These are phyloP conservation scores for Bemisia tabaci DNA, from an alignment of 1,140 invertebrate species.

Conservation along the genomic window DNA sequence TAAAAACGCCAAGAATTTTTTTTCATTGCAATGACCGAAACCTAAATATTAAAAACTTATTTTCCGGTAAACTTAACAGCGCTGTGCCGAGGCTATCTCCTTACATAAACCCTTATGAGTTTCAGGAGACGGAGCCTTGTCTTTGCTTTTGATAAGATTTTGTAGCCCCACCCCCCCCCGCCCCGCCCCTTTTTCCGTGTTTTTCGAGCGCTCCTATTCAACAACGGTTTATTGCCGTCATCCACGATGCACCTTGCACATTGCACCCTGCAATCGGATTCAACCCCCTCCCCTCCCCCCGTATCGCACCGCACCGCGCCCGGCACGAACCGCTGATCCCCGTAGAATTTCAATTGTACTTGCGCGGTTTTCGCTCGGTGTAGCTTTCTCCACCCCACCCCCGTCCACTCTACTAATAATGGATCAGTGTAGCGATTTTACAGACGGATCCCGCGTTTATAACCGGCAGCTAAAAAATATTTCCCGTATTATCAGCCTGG, in stretches of 20 bases:
- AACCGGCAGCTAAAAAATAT: background rate
- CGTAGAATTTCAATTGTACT: too few relatives aligned
- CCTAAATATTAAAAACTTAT: too few relatives aligned
- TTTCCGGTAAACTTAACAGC: too few relatives aligned
- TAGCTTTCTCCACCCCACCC: too few relatives aligned
- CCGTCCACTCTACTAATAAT: background rate
- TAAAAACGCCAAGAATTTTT: too few relatives aligned
- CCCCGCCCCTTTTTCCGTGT: background rate
- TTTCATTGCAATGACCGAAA: too few relatives aligned
- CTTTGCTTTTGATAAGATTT: background rate
- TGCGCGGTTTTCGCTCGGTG: too few relatives aligned
- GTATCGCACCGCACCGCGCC: too few relatives aligned
- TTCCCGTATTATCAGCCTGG: background rate
- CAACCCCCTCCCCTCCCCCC: background rate
- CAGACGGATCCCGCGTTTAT: background rate
- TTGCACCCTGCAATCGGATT: background rate
- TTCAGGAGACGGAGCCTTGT: background rate
- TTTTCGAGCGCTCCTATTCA: background rate
- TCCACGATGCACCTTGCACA: background rate
- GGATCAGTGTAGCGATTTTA: background rate
- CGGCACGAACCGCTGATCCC: too few relatives aligned
- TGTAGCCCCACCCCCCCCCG: background rate
- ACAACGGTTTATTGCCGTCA: background rate
- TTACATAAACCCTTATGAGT: background rate
- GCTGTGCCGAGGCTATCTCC: background rate